Evolutionary conservation across 2,113 vertebrate species (phyloP), one percentile per base, ranked within the genome.

Genomic region (Phylloscopus trochiloides): DNA sequence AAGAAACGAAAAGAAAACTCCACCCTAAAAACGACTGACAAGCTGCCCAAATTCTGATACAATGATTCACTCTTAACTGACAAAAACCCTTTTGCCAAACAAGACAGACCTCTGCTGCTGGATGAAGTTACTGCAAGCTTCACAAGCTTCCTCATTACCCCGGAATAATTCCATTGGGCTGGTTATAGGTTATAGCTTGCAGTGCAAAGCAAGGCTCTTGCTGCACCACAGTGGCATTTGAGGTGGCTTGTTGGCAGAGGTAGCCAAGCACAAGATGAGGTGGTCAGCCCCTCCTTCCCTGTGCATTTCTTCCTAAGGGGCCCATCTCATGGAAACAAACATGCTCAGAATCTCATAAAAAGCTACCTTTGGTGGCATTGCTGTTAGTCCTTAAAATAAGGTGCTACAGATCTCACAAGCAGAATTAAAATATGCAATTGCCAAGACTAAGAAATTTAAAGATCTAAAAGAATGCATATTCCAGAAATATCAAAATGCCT

Each of bases 61-160:
- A 17, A 24, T 3, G 3, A 77, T 63, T 85, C 19, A 29, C 34
- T 38, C 26, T 42, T 38, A 17, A 71, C 21, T 18, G 51, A 31
- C 40, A 55, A 80, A 78, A 93, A 26, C 10, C 17, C 14, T 43
- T 70, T 88, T 66, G n/a, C 34, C 21, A 36, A n/a, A 10, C 93
- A 66, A 92, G 92, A 71, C 29, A 42, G 96, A 97, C 96, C 94
- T 94, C 96, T 97, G 67, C 90, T 63, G 96, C 19, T 57, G 32
- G 28, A 61, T 34, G 34, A 29, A 51, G 10, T 28, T 57, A 95
- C 6, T 83, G 76, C 95, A 96, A 28, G 42, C 18, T 72, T 42
- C 6, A 14, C 9, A 47, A 45, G 2, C 8, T 67, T 36, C 17
- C 8, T 28, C 7, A 8, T 18, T n/a, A 43, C 6, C 8, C 14